phyloP scores from a whole-genome alignment of 2,797 vertebrate genomes.

The Ctenochaetus hawaiiensis region DNA sequence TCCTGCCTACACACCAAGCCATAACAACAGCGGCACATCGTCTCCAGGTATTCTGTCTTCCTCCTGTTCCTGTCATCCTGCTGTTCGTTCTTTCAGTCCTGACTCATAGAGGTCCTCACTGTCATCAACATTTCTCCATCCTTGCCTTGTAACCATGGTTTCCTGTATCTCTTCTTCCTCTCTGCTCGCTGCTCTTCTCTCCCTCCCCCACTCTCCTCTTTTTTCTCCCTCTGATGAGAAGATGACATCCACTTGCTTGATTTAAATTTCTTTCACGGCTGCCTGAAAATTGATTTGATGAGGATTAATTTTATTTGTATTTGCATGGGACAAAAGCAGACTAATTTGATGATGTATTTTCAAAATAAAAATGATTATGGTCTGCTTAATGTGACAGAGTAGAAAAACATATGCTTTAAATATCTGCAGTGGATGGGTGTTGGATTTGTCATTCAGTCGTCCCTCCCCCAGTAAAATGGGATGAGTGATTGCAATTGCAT shows the following conservation, averaged over 20 bases:
- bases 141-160: conserved; percentile 73
- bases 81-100: background rate
- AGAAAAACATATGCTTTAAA: background rate
- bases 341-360: background rate
- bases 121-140: conserved; percentile 58
- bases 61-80: background rate
- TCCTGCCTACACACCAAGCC: conserved; percentile 45
- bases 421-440: background rate
- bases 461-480: background rate
- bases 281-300: conserved; percentile 39
- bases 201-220: conserved; percentile 65
- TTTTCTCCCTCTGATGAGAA: conserved; percentile 58
- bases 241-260: conserved; percentile 67
- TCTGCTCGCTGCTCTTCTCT: conserved; percentile 48
- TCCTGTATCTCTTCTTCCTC: conserved; percentile 69
- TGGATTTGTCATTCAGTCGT: background rate
- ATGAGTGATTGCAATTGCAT: conserved; percentile 21
- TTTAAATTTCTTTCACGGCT: conserved; percentile 48
- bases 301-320: conserved; percentile 18
- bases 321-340: background rate
- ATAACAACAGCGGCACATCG: conserved; percentile 45
- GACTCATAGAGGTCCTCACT: conserved; percentile 17
- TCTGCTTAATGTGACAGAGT: background rate
- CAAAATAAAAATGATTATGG: background rate
- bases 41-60: conserved; percentile 79